Percentiles rank a stretch among this genome's conserved stretches.
Conservation (phyloP, 1,140 invertebrate genomes). For the Agrilus planipennis region DNA sequence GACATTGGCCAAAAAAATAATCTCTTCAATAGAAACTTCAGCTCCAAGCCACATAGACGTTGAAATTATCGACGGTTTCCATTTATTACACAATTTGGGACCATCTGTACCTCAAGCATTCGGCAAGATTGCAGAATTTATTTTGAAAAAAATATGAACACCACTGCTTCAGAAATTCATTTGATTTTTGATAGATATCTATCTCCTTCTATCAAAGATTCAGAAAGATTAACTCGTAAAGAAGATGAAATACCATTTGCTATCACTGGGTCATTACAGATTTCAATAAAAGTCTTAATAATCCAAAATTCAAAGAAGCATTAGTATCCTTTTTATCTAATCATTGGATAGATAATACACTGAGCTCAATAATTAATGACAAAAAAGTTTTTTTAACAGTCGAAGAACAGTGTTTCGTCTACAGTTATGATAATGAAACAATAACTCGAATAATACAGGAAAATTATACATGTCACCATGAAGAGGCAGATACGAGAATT, state of each 20-base stretch:
- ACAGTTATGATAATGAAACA: neutral
- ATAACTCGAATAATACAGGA: slow-evolving; percentile 18
- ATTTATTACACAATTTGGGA: slow-evolving; percentile 14
- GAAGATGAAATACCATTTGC: slow-evolving; percentile 21
- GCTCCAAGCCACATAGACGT: slow-evolving; percentile 12
- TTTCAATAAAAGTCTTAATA: slow-evolving; percentile 26
- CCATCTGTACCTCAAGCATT: slow-evolving; percentile 17
- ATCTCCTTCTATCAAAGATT: slow-evolving; percentile 28
- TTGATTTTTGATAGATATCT: slow-evolving; percentile 30
- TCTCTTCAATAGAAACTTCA: slow-evolving; percentile 12
- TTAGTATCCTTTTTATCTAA: slow-evolving; percentile 25
- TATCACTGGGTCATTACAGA: slow-evolving; percentile 20
- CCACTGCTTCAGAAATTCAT: slow-evolving; percentile 16
- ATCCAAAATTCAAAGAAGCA: slow-evolving; percentile 28
- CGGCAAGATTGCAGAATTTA: slow-evolving; percentile 20
- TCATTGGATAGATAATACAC: slow-evolving; percentile 22
- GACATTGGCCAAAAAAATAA: slow-evolving; percentile 14
- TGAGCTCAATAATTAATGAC: slow-evolving; percentile 23
- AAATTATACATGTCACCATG: slow-evolving; percentile 24
- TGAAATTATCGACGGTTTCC: slow-evolving; percentile 24
- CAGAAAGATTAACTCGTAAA: slow-evolving; percentile 20
- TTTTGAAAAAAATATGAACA: slow-evolving; percentile 20
- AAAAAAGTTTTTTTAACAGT: slow-evolving; percentile 27
- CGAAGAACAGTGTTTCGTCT: slow-evolving; percentile 10
- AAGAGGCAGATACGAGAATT: slow-evolving; percentile 25